Evolutionary conservation across 2,113 vertebrate species (phyloP).

Genomic region (Chaetorhynchus papuensis): DNA sequence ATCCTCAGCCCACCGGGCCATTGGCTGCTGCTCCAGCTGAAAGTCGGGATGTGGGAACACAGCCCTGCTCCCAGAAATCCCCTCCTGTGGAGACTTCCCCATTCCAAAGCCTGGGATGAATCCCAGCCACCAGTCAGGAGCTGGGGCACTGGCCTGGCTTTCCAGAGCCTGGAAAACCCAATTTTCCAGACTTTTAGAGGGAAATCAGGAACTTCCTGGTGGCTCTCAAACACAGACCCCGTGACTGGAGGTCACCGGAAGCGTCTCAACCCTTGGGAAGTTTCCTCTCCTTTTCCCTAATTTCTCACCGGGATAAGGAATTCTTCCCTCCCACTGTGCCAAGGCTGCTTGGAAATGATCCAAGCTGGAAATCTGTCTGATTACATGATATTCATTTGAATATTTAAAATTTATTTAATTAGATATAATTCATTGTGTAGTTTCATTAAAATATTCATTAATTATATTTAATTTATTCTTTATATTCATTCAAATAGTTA

Average conservation of each 20-base stretch:
- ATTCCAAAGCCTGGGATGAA: not conserved
- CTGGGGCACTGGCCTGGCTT: not conserved
- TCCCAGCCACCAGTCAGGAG: not conserved
- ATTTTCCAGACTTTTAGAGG: not conserved
- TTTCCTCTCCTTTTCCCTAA: not conserved
- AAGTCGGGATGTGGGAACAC: not conserved
- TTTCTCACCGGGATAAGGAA: not conserved
- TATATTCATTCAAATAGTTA: not conserved
- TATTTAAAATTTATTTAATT: not conserved
- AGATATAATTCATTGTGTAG: accelerated
- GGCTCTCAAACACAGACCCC: not conserved
- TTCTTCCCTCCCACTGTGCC: not conserved
- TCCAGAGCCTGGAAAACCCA: not conserved
- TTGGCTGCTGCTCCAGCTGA: not conserved
- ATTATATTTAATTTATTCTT: not conserved
- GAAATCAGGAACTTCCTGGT: not conserved
- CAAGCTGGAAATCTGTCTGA: not conserved
- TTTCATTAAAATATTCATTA: not conserved
- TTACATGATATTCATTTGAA: not conserved
- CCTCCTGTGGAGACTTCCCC: not conserved
- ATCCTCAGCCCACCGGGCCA: not conserved
- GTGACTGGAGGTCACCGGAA: accelerated
- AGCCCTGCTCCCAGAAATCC: not conserved
- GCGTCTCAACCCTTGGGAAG: too few species aligned
- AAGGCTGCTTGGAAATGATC: not conserved